Evolutionary conservation across 1,140 invertebrate species (phyloP).

Genomic region (Aethina tumida): DNA sequence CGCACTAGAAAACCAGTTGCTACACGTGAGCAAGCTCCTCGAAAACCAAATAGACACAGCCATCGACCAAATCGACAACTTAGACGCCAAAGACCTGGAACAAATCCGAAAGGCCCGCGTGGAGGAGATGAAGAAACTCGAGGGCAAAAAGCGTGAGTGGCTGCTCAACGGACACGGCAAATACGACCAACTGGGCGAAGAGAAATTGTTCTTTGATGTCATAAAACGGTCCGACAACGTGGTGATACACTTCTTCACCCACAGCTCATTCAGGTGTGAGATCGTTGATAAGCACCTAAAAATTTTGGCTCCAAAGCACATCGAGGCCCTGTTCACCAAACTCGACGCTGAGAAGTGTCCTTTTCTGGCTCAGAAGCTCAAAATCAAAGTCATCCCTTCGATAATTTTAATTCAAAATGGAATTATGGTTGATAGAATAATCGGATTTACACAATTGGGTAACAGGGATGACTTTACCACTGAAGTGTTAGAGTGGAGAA

Average conservation of each 20-base stretch:
- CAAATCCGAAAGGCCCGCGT: conserved; percentile 67
- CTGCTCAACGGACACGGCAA: conserved; percentile 78
- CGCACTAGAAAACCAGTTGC: conserved; percentile 23
- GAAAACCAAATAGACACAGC: conserved; percentile 33
- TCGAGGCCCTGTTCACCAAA: conserved; percentile 87
- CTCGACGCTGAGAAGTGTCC: conserved; percentile 84
- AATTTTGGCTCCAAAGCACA: conserved; percentile 73
- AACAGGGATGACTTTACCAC: conserved; percentile 92
- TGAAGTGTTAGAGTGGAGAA: conserved; percentile 86
- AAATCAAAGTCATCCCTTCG: conserved; percentile 85
- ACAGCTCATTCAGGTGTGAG: conserved; percentile 69
- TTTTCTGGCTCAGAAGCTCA: conserved; percentile 78
- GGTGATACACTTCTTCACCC: conserved; percentile 89
- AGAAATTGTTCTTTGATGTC: conserved; percentile 89
- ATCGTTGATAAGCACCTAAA: conserved; percentile 93
- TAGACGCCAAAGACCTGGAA: conserved; percentile 84
- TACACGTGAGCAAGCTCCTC: conserved; percentile 29
- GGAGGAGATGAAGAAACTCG: conserved; percentile 74
- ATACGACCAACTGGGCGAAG: conserved; percentile 79
- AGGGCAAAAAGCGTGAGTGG: conserved; percentile 73
- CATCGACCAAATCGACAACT: conserved; percentile 54
- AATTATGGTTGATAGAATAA: conserved; percentile 83
- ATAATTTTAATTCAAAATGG: conserved; percentile 74
- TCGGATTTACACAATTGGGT: conserved; percentile 91
- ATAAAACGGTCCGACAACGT: conserved; percentile 87